Conservation (phyloP, 23 tunicate species). For the Trididemnum miniatum region DNA sequence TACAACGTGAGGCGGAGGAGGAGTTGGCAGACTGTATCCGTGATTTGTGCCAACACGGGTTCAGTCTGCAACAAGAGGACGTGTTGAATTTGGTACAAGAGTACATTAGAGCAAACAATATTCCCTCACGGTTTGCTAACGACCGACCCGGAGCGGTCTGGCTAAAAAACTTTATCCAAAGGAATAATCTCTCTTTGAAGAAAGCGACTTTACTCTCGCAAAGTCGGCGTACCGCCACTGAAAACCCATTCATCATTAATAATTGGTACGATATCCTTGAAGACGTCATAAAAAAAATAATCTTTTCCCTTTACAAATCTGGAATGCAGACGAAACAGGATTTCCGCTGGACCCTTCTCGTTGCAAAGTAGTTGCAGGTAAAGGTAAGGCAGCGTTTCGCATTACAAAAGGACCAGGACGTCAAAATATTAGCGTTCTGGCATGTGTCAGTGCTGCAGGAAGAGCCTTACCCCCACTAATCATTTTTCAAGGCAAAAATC, state of each 20-base stretch:
- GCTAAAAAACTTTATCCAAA: neutral
- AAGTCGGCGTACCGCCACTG: neutral
- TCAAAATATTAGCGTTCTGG: no score
- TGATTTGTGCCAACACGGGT: neutral
- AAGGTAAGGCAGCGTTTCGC: no score
- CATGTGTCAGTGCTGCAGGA: neutral
- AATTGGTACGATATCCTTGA: neutral
- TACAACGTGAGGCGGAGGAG: neutral
- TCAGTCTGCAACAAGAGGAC: neutral
- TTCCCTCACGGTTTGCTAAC: neutral
- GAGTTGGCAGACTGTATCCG: neutral
- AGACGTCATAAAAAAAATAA: neutral
- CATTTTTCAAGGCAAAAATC: no score
- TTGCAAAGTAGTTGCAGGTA: no score
- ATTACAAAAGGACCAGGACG: no score
- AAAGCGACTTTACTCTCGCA: neutral
- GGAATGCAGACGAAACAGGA: conserved; percentile 1
- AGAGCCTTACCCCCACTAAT: neutral
- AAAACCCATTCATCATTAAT: neutral
- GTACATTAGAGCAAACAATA: neutral
- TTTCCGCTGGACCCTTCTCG: no score
- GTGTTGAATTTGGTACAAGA: neutral
- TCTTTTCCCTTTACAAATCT: neutral
- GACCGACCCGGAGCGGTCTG: neutral
- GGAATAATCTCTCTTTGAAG: neutral